Evolutionary conservation across 2,888 invertebrate genomes (phyloP), one percentile per base, ranked within the genome.

Genomic region (Helleia helle): DNA sequence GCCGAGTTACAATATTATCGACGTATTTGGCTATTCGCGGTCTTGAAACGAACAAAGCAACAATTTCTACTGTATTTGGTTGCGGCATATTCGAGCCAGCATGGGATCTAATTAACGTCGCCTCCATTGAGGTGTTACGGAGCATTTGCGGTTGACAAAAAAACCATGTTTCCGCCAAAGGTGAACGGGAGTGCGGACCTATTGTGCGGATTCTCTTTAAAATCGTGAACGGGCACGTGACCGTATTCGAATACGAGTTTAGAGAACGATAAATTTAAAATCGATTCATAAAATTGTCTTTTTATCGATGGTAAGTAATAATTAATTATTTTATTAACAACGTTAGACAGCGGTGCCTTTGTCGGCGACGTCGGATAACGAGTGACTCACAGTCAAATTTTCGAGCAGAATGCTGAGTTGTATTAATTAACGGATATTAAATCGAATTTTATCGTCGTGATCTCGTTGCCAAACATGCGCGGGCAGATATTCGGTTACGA

Each of bases 391-490:
- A 72, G 68, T 69, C 74, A 62, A 72, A 73, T 73, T 71, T 72
- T 73, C 66, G 65, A 61, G 62, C 70, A 69, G 80, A 73, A 80
- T 79, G 71, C 71, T 71, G 73, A 69, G 66, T 72, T 68, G 80
- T 77, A 81, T 84, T 83, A 81, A 83, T 84, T 83, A 84, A 83
- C 81, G 76, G 72, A 79, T 80, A 79, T 83, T 76, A 79, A 80
- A 83, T 74, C 72, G 72, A 72, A 76, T 70, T 81, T 84, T 83
- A 84, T 81, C 83, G 74, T 62, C 58, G 65, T 61, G 70, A 84
- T 83, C 80, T 81, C 72, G 70, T 80, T 81, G 83, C 75, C 79
- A 79, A 83, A 81, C 81, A 69, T 65, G 73, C 62, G 67, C 61
- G 67, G 77, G 75, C 69, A 69, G 72, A 75, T 69, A 66, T 64